These are phyloP conservation scores for Distichodus sexfasciatus DNA, from an alignment of 2,797 vertebrate genomes.

Conservation along the genomic window DNA sequence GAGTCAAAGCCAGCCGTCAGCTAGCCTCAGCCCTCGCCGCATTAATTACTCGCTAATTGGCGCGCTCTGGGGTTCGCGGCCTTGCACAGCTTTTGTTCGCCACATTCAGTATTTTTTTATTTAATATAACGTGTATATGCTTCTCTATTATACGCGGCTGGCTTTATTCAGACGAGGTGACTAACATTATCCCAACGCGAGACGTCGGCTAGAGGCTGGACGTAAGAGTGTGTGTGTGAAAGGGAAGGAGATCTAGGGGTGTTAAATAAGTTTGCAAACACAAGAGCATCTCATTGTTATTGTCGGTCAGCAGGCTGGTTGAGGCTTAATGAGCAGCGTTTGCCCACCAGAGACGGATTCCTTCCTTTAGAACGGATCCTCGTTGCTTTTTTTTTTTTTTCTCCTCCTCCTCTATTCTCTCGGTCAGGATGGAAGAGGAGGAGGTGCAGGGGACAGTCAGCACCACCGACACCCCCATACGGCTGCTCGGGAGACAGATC, in stretches of 20 bases:
- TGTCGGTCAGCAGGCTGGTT: constrained; percentile 57
- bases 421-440: constrained; percentile 39
- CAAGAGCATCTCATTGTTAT: constrained; percentile 62
- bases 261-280: constrained; percentile 59
- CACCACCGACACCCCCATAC: constrained; percentile 59
- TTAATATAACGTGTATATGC: constrained; percentile 63
- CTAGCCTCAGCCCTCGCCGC: constrained; percentile 78
- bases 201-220: constrained; percentile 71
- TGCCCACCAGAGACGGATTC: constrained; percentile 72
- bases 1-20: constrained; percentile 79
- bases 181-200: constrained; percentile 75
- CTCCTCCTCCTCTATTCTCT: constrained; percentile 39
- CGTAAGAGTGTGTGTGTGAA: constrained; percentile 73
- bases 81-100: constrained; percentile 62
- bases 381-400: constrained; percentile 54
- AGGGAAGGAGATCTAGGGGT: constrained; percentile 9
- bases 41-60: constrained; percentile 92
- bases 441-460: constrained; percentile 36
- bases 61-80: constrained; percentile 61
- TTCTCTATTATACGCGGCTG: constrained; percentile 37
- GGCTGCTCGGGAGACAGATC: constrained; percentile 83
- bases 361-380: constrained; percentile 54
- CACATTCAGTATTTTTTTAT: constrained; percentile 58
- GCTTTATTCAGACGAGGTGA: constrained; percentile 64
- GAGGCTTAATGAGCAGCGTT: constrained; percentile 88